Evolutionary conservation across 2,888 invertebrate species (phyloP), one percentile per base, ranked within the genome.

Genomic region (Machimus atricapillus): DNA sequence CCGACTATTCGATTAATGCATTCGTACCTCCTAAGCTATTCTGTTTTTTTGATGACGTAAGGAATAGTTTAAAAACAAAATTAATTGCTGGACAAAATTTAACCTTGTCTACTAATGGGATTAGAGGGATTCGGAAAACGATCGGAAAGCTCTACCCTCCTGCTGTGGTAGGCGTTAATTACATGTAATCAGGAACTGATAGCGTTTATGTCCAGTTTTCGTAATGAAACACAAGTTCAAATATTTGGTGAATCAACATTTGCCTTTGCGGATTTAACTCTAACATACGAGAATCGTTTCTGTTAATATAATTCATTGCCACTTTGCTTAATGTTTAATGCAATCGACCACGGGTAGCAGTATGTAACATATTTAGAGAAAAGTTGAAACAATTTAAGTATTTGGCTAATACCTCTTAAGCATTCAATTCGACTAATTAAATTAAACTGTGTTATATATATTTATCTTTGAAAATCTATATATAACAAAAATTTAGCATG

Each of bases 11-110:
- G 5, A 79, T 79, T 79, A 79, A 79, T 79, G 79, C 52, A 79
- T 79, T 79, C 79, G 31, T 52, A 6, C 19, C 34, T 37, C 52
- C n/a, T 52, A 14, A n/a, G 27, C 52, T 1, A 52, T 79, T 46
- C n/a, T 27, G 23, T n/a, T 46, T 52, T n/a, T 78, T 79, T 79
- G 79, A 16, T 79, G 79, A 56, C 52, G 79, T 79, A 79, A 79
- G 52, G 52, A 79, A n/a, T 79, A 52, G 31, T 56, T 79, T 56
- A n/a, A 16, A 52, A 46, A 52, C 34, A 46, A 31, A 52, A 12
- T 58, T 58, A 58, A 58, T 23, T 27, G 66, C 14, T 66, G 66
- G 23, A 66, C 8, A 23, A 27, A 23, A 66, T 66, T 9, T 23
- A 4, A 27, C 23, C 23, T 66, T 66, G 27, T 66, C 43, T 46